Evolutionary conservation across 2,113 vertebrate species (phyloP).

Genomic region (Myrmecobius fasciatus): DNA sequence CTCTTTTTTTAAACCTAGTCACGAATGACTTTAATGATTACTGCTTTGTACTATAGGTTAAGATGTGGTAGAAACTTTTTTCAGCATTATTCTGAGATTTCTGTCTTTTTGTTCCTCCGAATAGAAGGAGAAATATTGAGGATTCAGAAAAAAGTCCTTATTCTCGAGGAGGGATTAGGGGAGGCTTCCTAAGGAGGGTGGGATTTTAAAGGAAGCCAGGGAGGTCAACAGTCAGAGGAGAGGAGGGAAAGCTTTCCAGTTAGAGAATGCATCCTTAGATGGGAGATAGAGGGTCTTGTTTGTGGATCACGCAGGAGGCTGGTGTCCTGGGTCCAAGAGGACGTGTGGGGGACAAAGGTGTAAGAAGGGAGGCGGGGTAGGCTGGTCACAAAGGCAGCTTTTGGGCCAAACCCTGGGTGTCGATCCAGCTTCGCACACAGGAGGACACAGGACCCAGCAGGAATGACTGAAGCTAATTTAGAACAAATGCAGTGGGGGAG

Average conservation of each 20-base stretch:
- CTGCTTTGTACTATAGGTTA: background rate
- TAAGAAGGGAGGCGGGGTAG: too few relatives aligned
- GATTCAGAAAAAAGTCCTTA: too few relatives aligned
- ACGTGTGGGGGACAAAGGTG: too few relatives aligned
- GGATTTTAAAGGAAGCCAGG: background rate
- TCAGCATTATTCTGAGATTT: background rate
- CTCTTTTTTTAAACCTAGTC: background rate
- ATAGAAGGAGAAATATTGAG: background rate
- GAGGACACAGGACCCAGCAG: background rate
- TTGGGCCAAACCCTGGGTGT: too few relatives aligned
- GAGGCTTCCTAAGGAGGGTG: too few relatives aligned
- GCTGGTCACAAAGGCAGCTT: too few relatives aligned
- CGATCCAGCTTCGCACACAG: background rate
- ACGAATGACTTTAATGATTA: background rate
- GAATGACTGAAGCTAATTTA: background rate
- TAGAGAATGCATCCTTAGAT: background rate
- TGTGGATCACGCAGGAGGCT: background rate
- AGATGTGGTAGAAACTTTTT: background rate
- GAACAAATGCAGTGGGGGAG: background rate
- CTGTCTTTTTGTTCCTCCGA: background rate
- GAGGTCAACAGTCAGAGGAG: background rate
- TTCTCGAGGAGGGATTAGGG: too few relatives aligned
- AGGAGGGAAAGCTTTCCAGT: background rate
- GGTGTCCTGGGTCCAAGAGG: too few relatives aligned
- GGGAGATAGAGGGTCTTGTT: background rate